These are phyloP conservation scores for Drosophila neotestacea DNA, from an alignment of 2,888 invertebrate genomes.

Conservation along the genomic window DNA sequence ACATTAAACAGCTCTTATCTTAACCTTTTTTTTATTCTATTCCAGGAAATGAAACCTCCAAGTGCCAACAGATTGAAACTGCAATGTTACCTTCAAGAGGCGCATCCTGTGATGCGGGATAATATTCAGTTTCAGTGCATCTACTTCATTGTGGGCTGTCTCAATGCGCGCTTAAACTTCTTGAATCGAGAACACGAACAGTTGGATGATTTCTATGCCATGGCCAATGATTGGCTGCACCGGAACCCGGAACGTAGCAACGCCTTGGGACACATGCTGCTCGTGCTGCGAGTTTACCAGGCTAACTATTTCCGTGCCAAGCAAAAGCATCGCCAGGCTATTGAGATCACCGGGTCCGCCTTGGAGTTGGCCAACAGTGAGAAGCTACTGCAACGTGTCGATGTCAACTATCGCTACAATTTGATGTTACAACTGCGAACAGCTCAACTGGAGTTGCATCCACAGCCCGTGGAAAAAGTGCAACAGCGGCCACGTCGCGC, in stretches of 20 bases:
- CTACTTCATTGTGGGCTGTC: conserved; percentile 76
- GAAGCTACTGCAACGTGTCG: conserved; percentile 37
- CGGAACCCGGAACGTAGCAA: conserved; percentile 28
- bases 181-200: conserved; percentile 72
- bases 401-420: conserved; percentile 71
- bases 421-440: conserved; percentile 66
- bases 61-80: conserved; percentile 28
- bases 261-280: conserved; percentile 50
- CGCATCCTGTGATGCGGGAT: conserved; percentile 36
- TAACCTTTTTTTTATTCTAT: not conserved
- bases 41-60: conserved; percentile 9
- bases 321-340: conserved; percentile 62
- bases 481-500: conserved; percentile 52
- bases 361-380: conserved; percentile 30
- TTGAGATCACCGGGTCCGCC: conserved; percentile 49
- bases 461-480: not conserved
- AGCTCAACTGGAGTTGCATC: conserved; percentile 53
- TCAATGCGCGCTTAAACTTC: conserved; percentile 79
- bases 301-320: conserved; percentile 76
- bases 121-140: conserved; percentile 71
- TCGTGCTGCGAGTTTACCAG: conserved; percentile 70
- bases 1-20: not conserved
- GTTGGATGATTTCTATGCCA: conserved; percentile 73
- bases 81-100: conserved; percentile 55
- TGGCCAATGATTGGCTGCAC: conserved; percentile 64